Evolutionary conservation across 1,140 invertebrate species (phyloP), one percentile per base, ranked within the genome.

Genomic region (Chironomus tepperi): DNA sequence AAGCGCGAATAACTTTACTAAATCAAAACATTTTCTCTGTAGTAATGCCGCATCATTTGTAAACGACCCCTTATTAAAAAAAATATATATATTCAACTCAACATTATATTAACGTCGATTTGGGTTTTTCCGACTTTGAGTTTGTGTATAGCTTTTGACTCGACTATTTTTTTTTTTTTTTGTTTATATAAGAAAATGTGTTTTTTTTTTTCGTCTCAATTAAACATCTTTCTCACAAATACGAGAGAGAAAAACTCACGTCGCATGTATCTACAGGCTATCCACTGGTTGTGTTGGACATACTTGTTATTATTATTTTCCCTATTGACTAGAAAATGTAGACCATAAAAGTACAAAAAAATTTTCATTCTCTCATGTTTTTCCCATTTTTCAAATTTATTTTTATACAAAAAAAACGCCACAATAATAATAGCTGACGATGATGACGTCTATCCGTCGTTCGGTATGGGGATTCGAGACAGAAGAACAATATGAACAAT

Each of bases 191-290:
- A 57, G 47, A 57, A 57, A 57, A 57, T 57, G 47, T 57, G 47
- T 57, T 57, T 57, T 47, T 34, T n/a, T 34, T 34, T 57, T 57
- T 57, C 47, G 47, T 57, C 47, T 57, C 47, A n/a, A 57, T 57
- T 57, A 57, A 57, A 57, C 47, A 57, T 57, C 47, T 57, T 57
- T 57, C n/a, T 57, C n/a, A 57, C 47, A 57, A 57, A 57, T 57
- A 57, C 47, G 15, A 57, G 12, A 47, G 43, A 57, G 12, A n/a
- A 57, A 57, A 57, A n/a, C 47, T n/a, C 12, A 57, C 47, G 47
- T 5, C 12, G n/a, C 47, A 15, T 47, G 8, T 47, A 47, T 47
- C 43, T 34, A 34, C 24, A 34, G 24, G 5, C n/a, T n/a, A n/a
- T n/a, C n/a, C n/a, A 47, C 15, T 8, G 9, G 10, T 12, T 57